These are phyloP conservation scores for Argya squamiceps DNA, from an alignment of 2,797 vertebrate genomes.

Conservation along the genomic window DNA sequence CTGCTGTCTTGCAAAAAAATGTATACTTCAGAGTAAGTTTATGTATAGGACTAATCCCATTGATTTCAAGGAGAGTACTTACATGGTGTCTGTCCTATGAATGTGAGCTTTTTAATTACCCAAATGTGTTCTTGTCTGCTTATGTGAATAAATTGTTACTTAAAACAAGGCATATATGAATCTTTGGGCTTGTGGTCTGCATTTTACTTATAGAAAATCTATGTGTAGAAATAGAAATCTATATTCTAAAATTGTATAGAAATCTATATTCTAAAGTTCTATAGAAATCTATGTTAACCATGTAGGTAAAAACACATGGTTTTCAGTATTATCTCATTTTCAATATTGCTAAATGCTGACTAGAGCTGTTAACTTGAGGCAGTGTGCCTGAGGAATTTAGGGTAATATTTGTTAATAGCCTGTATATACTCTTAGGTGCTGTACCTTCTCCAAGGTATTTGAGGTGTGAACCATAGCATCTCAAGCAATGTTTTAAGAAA, in stretches of 20 bases:
- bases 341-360: neutral
- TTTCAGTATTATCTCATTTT: neutral
- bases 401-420: neutral
- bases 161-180: neutral
- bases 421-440: neutral
- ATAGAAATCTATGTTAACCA: neutral
- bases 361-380: neutral
- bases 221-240: neutral
- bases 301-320: neutral
- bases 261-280: neutral
- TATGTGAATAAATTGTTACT: neutral
- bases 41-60: neutral
- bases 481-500: neutral
- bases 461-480: neutral
- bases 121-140: neutral
- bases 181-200: neutral
- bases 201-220: neutral
- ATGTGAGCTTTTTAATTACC: neutral
- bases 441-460: neutral
- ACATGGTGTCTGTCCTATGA: neutral
- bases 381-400: neutral
- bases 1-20: slow-evolving; percentile 19
- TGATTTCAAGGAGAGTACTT: neutral
- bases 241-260: neutral
- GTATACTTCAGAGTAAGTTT: neutral